Conservation (phyloP, 30 jellyfish, hydroid and myxozoan species). For the Chironex yamaguchii region DNA sequence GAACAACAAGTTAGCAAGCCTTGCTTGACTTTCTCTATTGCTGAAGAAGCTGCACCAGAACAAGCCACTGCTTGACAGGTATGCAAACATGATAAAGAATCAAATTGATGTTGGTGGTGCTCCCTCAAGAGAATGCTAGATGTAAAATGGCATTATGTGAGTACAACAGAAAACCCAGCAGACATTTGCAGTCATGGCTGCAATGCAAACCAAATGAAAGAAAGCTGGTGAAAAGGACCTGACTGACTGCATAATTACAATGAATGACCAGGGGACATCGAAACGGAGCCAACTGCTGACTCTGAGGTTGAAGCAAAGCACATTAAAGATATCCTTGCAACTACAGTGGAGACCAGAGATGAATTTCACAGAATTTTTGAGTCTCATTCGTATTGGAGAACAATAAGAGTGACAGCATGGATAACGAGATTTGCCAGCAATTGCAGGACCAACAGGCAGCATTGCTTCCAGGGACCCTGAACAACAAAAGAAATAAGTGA, state of each 20-base stretch:
- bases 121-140: too few relatives aligned
- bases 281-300: background rate
- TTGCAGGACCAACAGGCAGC: constrained; percentile 2
- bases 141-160: background rate
- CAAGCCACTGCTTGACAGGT: too few relatives aligned
- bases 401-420: constrained; percentile 64
- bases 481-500: background rate
- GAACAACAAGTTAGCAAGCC: background rate
- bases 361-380: constrained; percentile 41
- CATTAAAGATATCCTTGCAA: background rate
- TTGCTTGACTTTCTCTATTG: background rate
- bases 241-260: background rate
- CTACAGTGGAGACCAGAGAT: background rate
- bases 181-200: background rate
- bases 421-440: constrained; percentile 27
- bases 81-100: too few relatives aligned
- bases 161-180: background rate
- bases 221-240: background rate
- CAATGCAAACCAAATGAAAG: background rate
- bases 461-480: background rate
- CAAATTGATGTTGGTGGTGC: too few relatives aligned
- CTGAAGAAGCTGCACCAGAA: background rate
- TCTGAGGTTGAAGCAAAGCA: background rate
- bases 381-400: constrained; percentile 42
- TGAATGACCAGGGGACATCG: background rate